These are phyloP conservation scores for Nothobranchius kuhntae DNA, from an alignment of 2,113 vertebrate genomes.

Conservation along the genomic window DNA sequence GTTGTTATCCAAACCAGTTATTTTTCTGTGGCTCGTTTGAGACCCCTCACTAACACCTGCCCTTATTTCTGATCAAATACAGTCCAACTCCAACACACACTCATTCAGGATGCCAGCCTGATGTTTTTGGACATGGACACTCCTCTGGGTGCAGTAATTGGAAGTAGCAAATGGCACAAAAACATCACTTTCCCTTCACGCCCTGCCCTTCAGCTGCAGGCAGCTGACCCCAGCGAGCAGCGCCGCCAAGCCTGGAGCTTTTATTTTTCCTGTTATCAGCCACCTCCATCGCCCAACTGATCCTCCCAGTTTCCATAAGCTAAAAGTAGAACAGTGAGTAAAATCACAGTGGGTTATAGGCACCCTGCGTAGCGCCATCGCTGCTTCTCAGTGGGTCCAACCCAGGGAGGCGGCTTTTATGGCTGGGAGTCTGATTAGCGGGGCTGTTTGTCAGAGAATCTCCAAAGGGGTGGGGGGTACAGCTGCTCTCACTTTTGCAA, in stretches of 20 bases:
- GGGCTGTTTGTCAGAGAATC: constrained; percentile 36
- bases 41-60: constrained; percentile 11
- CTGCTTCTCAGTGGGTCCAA: constrained; percentile 19
- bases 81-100: constrained; percentile 33
- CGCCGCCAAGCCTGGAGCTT: constrained; percentile 38
- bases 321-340: constrained; percentile 58
- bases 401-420: constrained; percentile 27
- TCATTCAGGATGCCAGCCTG: constrained; percentile 56
- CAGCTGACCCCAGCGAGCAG: constrained; percentile 41
- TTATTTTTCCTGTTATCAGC: constrained; percentile 58
- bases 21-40: neutral
- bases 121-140: constrained; percentile 46
- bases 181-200: constrained; percentile 60
- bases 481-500: constrained; percentile 45
- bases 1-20: constrained; percentile 50
- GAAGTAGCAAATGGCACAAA: constrained; percentile 43
- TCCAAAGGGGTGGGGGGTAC: constrained; percentile 16
- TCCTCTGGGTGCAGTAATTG: constrained; percentile 59
- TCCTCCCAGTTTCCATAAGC: constrained; percentile 59
- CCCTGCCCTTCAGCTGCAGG: constrained; percentile 50
- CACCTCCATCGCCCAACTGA: constrained; percentile 14
- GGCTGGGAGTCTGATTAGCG: constrained; percentile 46
- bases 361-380: constrained; percentile 19
- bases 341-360: constrained; percentile 33
- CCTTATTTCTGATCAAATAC: constrained; percentile 19